Percentiles rank a stretch among this genome's conserved stretches.
Evolutionary conservation across 2,113 vertebrate species (phyloP).

Genomic region (Sturnira hondurensis): DNA sequence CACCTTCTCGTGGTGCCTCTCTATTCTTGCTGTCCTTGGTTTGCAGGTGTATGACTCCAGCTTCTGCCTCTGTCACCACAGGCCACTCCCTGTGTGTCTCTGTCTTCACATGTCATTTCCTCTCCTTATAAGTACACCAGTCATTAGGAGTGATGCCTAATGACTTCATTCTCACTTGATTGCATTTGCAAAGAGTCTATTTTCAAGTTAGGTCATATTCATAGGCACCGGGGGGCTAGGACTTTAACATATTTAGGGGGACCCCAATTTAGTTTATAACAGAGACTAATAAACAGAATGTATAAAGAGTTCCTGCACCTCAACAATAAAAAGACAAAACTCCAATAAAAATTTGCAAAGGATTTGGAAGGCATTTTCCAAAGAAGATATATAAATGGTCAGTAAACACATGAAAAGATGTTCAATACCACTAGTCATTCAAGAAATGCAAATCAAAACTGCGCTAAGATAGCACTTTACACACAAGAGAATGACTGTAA

Average conservation of each 20-base stretch:
- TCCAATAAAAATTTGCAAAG: background rate
- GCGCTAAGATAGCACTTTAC: background rate
- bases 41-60: too few species aligned
- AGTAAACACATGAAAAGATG: background rate
- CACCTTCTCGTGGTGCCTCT: too few species aligned
- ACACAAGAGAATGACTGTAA: background rate
- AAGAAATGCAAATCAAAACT: background rate
- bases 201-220: background rate
- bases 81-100: too few species aligned
- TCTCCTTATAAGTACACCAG: too few species aligned
- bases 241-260: background rate
- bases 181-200: background rate
- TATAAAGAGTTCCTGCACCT: background rate
- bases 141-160: background rate
- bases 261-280: background rate
- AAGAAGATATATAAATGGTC: background rate
- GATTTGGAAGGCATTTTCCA: background rate
- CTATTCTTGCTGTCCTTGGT: too few species aligned
- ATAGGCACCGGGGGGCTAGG: background rate
- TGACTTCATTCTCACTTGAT: background rate
- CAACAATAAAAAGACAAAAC: background rate
- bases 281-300: background rate
- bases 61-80: too few species aligned
- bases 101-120: too few species aligned
- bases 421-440: background rate